These are phyloP conservation scores for Pluvianellus socialis DNA, from an alignment of 2,113 vertebrate species.

Conservation along the genomic window DNA sequence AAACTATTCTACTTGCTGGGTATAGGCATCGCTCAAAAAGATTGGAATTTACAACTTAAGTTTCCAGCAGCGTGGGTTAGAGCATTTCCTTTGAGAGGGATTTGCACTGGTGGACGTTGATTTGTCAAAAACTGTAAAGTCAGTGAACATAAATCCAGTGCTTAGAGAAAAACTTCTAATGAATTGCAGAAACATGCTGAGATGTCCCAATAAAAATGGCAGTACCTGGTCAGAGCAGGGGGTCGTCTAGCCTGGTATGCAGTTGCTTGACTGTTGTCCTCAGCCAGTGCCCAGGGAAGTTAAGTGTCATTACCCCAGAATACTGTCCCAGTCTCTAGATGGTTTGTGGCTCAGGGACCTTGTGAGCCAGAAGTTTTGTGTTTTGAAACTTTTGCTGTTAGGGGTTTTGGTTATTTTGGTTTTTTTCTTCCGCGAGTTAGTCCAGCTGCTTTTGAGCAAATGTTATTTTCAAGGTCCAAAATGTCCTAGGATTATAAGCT, in stretches of 20 bases:
- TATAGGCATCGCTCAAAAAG: not conserved
- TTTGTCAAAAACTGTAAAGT: not conserved
- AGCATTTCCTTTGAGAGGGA: not conserved
- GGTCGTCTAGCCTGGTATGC: too few species aligned
- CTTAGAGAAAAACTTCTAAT: not conserved
- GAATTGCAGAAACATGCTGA: not conserved
- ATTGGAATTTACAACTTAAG: not conserved
- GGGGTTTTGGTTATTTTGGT: not conserved
- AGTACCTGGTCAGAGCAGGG: not conserved
- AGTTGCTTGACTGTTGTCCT: not conserved
- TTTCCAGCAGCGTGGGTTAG: not conserved
- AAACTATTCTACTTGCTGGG: not conserved
- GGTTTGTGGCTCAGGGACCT: not conserved
- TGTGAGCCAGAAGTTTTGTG: not conserved
- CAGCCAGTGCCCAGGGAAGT: not conserved
- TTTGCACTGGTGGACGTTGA: not conserved
- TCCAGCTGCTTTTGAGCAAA: not conserved
- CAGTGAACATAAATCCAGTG: not conserved
- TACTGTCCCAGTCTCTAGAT: not conserved
- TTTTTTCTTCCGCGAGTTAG: not conserved
- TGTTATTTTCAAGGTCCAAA: not conserved
- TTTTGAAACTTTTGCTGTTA: not conserved
- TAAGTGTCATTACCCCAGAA: not conserved
- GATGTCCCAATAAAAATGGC: not conserved
- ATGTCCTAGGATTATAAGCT: not conserved